Conservation (phyloP, 2,888 invertebrate species). For the Hydriomena furcata region DNA sequence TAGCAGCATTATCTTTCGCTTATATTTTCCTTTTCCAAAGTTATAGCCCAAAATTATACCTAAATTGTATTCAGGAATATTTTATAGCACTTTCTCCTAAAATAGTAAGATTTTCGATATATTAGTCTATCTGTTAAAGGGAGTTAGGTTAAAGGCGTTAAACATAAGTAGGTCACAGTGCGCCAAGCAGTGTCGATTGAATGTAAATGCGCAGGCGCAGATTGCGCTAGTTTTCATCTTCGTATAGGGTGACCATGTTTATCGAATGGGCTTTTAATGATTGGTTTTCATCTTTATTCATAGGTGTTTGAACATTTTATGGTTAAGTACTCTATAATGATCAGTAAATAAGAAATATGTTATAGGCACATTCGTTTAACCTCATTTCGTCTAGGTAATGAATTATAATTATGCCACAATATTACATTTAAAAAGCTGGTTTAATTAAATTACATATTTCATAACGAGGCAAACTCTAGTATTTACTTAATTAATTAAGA, state of each 20-base stretch:
- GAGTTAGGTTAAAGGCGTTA: constrained; percentile 33
- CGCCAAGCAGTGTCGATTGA: constrained; percentile 57
- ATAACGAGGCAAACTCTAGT: constrained; percentile 4
- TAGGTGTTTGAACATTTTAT: too few species aligned
- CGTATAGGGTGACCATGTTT: constrained; percentile 40
- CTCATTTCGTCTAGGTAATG: neutral
- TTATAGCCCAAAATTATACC: too few species aligned
- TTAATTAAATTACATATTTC: neutral
- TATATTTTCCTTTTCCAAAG: too few species aligned
- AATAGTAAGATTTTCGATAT: constrained; percentile 1
- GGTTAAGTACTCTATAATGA: too few species aligned
- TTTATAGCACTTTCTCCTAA: constrained; percentile 15
- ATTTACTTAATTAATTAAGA: constrained; percentile 21
- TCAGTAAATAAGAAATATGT: too few species aligned
- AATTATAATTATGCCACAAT: too few species aligned
- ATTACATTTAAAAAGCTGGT: neutral
- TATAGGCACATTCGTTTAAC: too few species aligned
- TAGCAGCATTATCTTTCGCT: too few species aligned
- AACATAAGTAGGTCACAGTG: constrained; percentile 62
- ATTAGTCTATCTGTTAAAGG: constrained; percentile 27
- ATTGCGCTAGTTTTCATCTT: constrained; percentile 53
- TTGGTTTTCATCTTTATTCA: too few species aligned
- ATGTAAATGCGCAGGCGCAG: constrained; percentile 71
- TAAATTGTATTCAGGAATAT: too few species aligned
- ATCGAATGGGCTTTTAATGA: too few species aligned